phyloP scores from a whole-genome alignment of 1,140 invertebrate species.

The Prorops nasuta region DNA sequence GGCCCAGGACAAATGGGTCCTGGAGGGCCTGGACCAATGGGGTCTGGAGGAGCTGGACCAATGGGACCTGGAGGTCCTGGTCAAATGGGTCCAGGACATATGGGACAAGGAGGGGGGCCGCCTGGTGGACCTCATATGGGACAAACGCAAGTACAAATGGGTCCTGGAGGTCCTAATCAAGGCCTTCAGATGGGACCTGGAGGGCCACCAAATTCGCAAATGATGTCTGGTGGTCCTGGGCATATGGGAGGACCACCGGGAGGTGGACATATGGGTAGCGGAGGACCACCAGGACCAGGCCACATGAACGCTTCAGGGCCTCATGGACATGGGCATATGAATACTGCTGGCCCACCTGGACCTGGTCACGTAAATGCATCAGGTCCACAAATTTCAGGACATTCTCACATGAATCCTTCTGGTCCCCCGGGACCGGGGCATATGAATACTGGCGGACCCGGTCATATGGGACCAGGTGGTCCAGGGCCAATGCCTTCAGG shows the following conservation, averaged over 20 bases:
- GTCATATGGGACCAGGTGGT: constrained; percentile 27
- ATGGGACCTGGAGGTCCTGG: constrained; percentile 29
- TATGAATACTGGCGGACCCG: constrained; percentile 23
- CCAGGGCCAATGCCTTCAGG: constrained; percentile 14
- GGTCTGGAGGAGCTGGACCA: constrained; percentile 28
- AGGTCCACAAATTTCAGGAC: constrained; percentile 22
- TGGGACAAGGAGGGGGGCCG: constrained; percentile 28
- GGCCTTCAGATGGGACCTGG: constrained; percentile 31
- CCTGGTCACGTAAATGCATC: constrained; percentile 31
- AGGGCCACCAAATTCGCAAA: constrained; percentile 24
- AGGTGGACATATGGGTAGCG: constrained; percentile 28
- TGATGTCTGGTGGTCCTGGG: constrained; percentile 27
- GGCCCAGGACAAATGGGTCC: constrained; percentile 36
- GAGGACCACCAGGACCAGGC: constrained; percentile 18
- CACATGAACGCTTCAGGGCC: constrained; percentile 23
- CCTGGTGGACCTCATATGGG: constrained; percentile 19
- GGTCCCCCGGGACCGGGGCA: constrained; percentile 31
- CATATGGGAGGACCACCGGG: constrained; percentile 38
- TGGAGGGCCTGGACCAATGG: constrained; percentile 30
- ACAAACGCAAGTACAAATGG: constrained; percentile 8
- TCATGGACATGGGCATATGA: constrained; percentile 22
- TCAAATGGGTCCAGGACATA: constrained; percentile 21
- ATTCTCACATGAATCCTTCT: constrained; percentile 29
- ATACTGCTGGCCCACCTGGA: constrained; percentile 23
- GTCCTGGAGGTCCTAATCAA: constrained; percentile 21